Conservation (phyloP, 2,888 invertebrate genomes). For the Perdita meconis region DNA sequence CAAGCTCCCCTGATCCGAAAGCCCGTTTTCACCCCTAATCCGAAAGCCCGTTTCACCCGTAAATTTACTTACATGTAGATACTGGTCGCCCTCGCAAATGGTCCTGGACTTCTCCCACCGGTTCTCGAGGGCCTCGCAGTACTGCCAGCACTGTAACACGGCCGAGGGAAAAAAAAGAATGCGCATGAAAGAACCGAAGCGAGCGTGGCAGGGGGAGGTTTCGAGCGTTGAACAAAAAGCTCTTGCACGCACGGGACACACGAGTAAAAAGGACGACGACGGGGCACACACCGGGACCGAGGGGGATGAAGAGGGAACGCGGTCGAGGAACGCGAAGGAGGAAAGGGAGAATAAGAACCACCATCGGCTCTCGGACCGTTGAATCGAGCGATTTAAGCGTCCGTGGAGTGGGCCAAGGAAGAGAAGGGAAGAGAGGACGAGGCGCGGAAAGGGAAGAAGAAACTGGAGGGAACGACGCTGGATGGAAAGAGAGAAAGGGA, state of each 20-base stretch:
- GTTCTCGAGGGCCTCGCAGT: slow-evolving; percentile 80
- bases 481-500: slow-evolving; percentile 16
- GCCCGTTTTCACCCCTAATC: slow-evolving; percentile 21
- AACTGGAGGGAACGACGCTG: slow-evolving; percentile 14
- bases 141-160: slow-evolving; percentile 82
- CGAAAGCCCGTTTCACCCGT: slow-evolving; percentile 24
- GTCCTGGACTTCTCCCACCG: slow-evolving; percentile 78
- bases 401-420: slow-evolving; percentile 40
- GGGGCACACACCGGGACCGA: slow-evolving; percentile 38
- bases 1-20: slow-evolving; percentile 24
- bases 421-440: slow-evolving; percentile 44
- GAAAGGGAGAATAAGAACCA: slow-evolving; percentile 60
- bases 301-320: slow-evolving; percentile 53
- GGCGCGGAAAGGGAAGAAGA: slow-evolving; percentile 31
- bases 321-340: slow-evolving; percentile 72
- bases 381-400: slow-evolving; percentile 80
- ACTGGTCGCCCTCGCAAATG: slow-evolving; percentile 79
- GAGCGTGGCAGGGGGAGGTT: slow-evolving; percentile 47
- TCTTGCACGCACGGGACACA: slow-evolving; percentile 58
- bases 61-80: slow-evolving; percentile 77
- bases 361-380: slow-evolving; percentile 74
- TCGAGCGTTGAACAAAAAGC: slow-evolving; percentile 63
- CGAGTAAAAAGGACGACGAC: slow-evolving; percentile 58
- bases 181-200: slow-evolving; percentile 44
- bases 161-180: slow-evolving; percentile 61